Evolutionary conservation across 2,888 invertebrate genomes (phyloP), one percentile per base, ranked within the genome.

Genomic region (Synergus laeviventris): DNA sequence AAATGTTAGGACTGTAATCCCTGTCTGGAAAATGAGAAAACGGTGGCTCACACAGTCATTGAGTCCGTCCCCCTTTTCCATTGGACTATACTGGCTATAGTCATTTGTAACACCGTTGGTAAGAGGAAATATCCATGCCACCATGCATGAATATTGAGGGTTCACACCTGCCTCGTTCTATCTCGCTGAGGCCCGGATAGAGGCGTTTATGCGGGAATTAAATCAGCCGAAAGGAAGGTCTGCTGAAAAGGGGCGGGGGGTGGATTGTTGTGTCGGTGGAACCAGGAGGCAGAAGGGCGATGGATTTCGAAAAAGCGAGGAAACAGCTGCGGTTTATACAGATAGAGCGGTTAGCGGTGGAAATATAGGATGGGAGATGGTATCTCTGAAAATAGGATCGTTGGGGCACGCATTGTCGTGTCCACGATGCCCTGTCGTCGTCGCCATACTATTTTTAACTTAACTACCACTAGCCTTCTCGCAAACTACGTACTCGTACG

Each of bases 341-440:
- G 86, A 86, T 87, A 85, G 85, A 87, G 84, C 82, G 79, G 83
- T 85, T 87, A 88, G 84, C 84, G 76, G 78, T 79, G 59, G 76
- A 78, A 49, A 49, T 70, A 49, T 24, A 70, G 76, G 78, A 78
- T 77, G 81, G 73, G 84, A 86, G 87, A 87, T 87, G 82, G 84
- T 89, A 88, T 89, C 88, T 87, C 90, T 85, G 88, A 89, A 89
- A 90, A 90, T 90, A 90, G 89, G 87, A 87, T 85, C 85, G 85
- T 81, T 84, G 83, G 84, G 84, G 81, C 83, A 83, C 84, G 78
- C 80, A 81, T 79, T 81, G 81, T 81, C 54, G 73, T 31, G 76
- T 56, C 64, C 74, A 76, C 49, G 49, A n/a, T 76, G 59, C 45
- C 64, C 5, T 31, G 74, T 60, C 74, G 31, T 39, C 24, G 77